Percentiles rank a stretch among this genome's conserved stretches.
phyloP scores from a whole-genome alignment of 2,113 vertebrate genomes.

The Gallinago media region DNA sequence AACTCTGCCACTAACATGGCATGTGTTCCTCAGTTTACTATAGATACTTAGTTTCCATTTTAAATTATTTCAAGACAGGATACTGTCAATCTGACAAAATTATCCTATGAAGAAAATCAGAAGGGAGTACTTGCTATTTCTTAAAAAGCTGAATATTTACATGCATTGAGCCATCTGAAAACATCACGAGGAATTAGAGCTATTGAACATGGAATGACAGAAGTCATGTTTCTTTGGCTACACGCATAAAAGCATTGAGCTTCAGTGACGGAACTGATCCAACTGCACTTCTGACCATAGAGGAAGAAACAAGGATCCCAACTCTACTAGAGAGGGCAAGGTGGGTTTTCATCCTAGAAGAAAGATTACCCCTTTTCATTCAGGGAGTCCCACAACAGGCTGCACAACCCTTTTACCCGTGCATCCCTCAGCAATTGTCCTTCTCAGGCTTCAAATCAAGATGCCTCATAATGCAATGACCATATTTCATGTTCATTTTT shows the following conservation, averaged over 20 bases:
- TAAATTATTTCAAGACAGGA: not conserved
- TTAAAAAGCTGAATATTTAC: not conserved
- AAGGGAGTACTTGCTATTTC: not conserved
- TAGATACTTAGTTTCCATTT: not conserved
- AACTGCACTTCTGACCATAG: not conserved
- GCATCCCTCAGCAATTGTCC: not conserved
- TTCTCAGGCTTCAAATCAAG: not conserved
- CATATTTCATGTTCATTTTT: not conserved
- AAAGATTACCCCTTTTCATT: not conserved
- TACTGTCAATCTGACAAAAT: not conserved
- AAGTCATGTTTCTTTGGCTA: not conserved
- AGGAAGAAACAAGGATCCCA: not conserved
- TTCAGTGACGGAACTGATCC: not conserved
- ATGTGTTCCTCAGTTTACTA: not conserved
- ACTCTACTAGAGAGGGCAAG: not conserved
- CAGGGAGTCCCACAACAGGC: not conserved
- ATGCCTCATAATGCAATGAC: not conserved
- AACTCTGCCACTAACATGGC: not conserved
- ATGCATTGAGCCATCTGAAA: not conserved
- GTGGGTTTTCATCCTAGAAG: not conserved
- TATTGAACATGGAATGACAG: not conserved
- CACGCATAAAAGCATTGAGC: accelerated
- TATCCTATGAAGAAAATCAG: not conserved
- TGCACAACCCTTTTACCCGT: not conserved
- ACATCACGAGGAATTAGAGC: not conserved